Evolutionary conservation across 2,888 invertebrate species (phyloP).

Genomic region (Alitta virens): DNA sequence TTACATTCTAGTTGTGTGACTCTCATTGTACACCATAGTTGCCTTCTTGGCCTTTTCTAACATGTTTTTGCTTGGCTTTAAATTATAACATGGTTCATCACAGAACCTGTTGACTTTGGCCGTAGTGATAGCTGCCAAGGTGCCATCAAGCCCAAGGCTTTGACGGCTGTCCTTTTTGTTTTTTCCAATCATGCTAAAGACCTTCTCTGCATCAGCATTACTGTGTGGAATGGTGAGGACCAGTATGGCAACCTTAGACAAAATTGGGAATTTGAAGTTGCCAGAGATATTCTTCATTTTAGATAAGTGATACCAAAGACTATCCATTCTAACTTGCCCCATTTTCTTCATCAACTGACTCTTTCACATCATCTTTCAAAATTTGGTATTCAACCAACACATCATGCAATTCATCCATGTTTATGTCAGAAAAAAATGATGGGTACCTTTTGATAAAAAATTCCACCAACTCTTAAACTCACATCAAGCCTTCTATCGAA

Average conservation of each 20-base stretch:
- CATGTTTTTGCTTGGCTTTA: neutral
- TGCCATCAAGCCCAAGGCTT: slow-evolving; percentile 1
- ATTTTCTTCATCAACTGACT: no score
- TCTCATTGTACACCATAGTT: neutral
- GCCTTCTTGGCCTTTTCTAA: slow-evolving; percentile 4
- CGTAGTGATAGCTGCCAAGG: neutral
- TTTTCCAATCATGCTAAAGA: slow-evolving; percentile 21
- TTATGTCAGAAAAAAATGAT: no score
- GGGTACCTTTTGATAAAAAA: no score
- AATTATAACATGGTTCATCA: neutral
- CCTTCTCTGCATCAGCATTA: slow-evolving; percentile 17
- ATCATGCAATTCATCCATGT: no score
- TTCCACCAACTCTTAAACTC: no score
- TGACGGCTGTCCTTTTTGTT: slow-evolving; percentile 14
- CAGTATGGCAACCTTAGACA: slow-evolving; percentile 3
- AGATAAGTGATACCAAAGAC: no score
- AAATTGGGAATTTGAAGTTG: no score
- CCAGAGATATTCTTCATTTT: no score
- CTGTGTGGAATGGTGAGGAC: slow-evolving; percentile 21
- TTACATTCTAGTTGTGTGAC: neutral
- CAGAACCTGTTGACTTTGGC: slow-evolving; percentile 2
- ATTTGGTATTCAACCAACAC: no score
- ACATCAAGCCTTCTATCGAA: no score
- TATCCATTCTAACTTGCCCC: no score
- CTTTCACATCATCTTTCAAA: no score